phyloP scores from a whole-genome alignment of 35 echinoderm and acorn worm genomes.

The Lytechinus variegatus region DNA sequence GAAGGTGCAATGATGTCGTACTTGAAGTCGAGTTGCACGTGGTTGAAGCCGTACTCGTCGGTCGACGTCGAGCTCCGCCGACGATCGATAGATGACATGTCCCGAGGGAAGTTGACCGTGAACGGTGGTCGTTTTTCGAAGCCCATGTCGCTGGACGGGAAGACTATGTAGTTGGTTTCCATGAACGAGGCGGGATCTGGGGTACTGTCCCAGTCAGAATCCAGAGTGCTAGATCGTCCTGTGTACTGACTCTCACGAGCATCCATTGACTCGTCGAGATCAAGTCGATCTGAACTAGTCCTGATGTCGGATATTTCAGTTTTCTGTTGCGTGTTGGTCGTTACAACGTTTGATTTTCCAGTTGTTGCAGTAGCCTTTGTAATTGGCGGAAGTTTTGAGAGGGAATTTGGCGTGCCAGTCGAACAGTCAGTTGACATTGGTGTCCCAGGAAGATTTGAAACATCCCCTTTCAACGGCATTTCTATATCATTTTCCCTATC shows the following conservation, averaged over 20 bases:
- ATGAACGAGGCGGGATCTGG: constrained; percentile 64
- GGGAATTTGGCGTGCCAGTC: constrained; percentile 38
- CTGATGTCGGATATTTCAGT: not conserved
- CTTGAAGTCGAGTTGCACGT: constrained; percentile 20
- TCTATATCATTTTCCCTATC: not conserved
- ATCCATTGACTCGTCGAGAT: constrained; percentile 20
- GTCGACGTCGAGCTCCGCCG: constrained; percentile 40
- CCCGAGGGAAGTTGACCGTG: constrained; percentile 53
- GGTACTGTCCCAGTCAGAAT: constrained; percentile 43
- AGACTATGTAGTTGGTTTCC: constrained; percentile 69
- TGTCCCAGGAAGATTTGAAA: constrained; percentile 34
- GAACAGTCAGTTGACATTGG: constrained; percentile 51
- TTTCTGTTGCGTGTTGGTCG: not conserved
- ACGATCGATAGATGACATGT: constrained; percentile 41
- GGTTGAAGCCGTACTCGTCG: constrained; percentile 36
- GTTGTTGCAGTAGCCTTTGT: not conserved
- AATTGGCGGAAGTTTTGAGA: constrained; percentile 58
- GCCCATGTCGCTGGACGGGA: constrained; percentile 32
- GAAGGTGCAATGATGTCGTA: constrained; percentile 37
- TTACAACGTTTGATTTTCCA: not conserved
- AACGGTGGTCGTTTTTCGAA: constrained; percentile 50
- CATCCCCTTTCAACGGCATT: constrained; percentile 36
- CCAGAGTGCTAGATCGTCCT: not conserved
- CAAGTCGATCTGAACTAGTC: not conserved
- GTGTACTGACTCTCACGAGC: constrained; percentile 27